Base-by-base conservation (phyloP, 2,797 vertebrate species). In the Cyprinodon diabolis region DNA sequence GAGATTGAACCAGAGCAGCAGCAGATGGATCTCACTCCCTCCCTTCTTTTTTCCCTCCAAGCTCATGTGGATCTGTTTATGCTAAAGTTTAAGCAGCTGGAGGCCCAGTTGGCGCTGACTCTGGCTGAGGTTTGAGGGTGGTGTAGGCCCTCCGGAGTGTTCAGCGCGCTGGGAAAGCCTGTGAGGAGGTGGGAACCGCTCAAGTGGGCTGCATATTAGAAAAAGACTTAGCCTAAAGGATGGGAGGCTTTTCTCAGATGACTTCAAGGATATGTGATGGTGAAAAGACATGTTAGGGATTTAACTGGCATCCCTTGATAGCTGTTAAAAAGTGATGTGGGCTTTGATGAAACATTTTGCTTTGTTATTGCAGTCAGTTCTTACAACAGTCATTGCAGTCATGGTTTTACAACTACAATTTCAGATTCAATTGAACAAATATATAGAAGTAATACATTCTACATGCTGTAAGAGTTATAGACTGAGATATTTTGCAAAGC, bases 1-100 rank as follows among this genome's bases (percentile, higher is more conserved):
- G 81, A 76, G 75, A 78, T 66, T 0, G 58, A 69, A 78, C 49
- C 48, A 52, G 72, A 79, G 79, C 62, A 57, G 80, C 83, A 69
- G 84, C 86, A 84, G 80, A 86, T 86, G 83, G 78, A 86, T 66
- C 72, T 54, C 65, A 1, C 17, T 1, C n/a, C 6, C 63, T 30
- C 58, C 37, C 21, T 49, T 25, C 13, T n/a, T 8, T 15, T 10
- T 74, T 49, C 73, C 21, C 65, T 75, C 40, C 55, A 75, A 51
- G 79, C 81, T 69, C 65, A 73, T 83, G 84, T 83, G 72, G 83
- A 84, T 88, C 82, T 89, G 86, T 89, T 91, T 90, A 83, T 84
- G 80, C 83, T 80, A 76, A 82, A 82, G 80, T 88, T 90, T 68
- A 86, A 90, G 86, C 89, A 90, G 91, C 84, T 88, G 85, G 83